Conservation (phyloP, 1,140 invertebrate species). For the Oryctes rhinoceros region DNA sequence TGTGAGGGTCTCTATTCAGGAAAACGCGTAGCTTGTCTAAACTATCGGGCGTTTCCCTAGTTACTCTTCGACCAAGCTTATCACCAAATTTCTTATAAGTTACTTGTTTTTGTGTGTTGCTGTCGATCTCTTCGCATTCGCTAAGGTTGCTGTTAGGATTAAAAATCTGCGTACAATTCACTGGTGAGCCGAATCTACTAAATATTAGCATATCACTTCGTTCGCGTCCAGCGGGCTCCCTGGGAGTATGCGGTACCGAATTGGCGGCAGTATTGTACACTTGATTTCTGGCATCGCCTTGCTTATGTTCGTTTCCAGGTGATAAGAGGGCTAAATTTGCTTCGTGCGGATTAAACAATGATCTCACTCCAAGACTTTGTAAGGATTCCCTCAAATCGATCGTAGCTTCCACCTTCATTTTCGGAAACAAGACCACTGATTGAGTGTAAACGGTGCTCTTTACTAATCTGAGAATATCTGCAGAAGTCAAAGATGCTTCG, state of each 20-base stretch:
- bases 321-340: conserved; percentile 71
- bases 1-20: conserved; percentile 50
- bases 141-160: conserved; percentile 48
- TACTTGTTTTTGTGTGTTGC: conserved; percentile 49
- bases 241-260: conserved; percentile 28
- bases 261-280: background rate
- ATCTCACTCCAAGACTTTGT: conserved; percentile 65
- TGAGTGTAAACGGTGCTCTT: conserved; percentile 61
- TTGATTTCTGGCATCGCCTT: background rate
- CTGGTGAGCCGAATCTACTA: conserved; percentile 48
- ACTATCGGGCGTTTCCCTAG: conserved; percentile 42
- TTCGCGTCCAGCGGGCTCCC: conserved; percentile 29
- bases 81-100: conserved; percentile 55
- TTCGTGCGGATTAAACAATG: conserved; percentile 67
- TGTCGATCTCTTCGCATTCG: conserved; percentile 51
- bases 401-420: conserved; percentile 71
- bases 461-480: conserved; percentile 66
- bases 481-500: conserved; percentile 63
- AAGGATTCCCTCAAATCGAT: conserved; percentile 66
- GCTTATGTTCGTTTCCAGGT: conserved; percentile 51
- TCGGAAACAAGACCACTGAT: conserved; percentile 70
- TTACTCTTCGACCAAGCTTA: conserved; percentile 53
- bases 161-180: conserved; percentile 56
- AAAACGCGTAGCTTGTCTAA: conserved; percentile 52
- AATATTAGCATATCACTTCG: conserved; percentile 54